Conservation (phyloP, 2,888 invertebrate genomes). For the Synergus laeviventris region DNA sequence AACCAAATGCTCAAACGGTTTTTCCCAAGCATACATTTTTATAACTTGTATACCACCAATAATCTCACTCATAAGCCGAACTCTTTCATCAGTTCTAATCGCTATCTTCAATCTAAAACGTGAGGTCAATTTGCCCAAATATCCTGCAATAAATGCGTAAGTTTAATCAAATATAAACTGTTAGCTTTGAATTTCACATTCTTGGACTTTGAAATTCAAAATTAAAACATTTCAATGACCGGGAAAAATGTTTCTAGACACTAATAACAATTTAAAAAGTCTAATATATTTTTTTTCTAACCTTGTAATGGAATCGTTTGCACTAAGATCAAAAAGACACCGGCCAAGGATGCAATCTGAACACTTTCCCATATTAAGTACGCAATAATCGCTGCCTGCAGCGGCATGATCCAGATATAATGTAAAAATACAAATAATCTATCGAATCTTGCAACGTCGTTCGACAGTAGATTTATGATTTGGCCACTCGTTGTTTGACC, state of each 20-base stretch:
- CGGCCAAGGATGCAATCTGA: constrained; percentile 79
- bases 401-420: constrained; percentile 88
- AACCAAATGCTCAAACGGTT: constrained; percentile 84
- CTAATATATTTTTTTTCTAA: constrained; percentile 54
- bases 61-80: constrained; percentile 88
- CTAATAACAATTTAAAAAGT: neutral
- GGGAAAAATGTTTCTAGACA: too few species aligned
- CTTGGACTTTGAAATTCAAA: too few species aligned
- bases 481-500: constrained; percentile 77
- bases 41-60: constrained; percentile 88
- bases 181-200: too few species aligned
- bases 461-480: constrained; percentile 89
- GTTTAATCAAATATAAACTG: constrained; percentile 31
- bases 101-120: constrained; percentile 77
- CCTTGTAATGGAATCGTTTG: constrained; percentile 78
- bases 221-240: neutral
- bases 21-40: constrained; percentile 93
- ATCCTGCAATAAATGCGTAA: constrained; percentile 70
- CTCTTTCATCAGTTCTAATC: constrained; percentile 82
- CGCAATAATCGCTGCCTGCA: constrained; percentile 83
- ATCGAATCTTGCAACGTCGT: constrained; percentile 91
- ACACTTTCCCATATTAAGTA: constrained; percentile 79
- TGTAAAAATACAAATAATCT: constrained; percentile 83
- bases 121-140: constrained; percentile 76
- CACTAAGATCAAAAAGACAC: constrained; percentile 79